Percentiles rank a stretch among this genome's conserved stretches.
phyloP scores from a whole-genome alignment of 2,797 vertebrate species.

The Chelon auratus region DNA sequence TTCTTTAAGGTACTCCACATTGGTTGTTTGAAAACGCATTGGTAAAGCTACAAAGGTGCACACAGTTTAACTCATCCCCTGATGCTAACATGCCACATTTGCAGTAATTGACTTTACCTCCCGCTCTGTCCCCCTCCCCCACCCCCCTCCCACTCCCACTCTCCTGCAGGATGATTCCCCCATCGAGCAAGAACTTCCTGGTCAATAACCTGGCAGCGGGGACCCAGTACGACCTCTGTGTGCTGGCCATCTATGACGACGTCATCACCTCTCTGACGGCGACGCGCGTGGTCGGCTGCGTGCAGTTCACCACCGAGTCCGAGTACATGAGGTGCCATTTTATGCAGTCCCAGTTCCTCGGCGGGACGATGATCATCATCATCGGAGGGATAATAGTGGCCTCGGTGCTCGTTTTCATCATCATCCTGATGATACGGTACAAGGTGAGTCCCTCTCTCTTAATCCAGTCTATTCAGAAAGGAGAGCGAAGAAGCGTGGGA shows the following conservation, averaged over 20 bases:
- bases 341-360: slow-evolving; percentile 99
- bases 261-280: slow-evolving; percentile 96
- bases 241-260: slow-evolving; percentile 97
- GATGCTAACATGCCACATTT: background rate
- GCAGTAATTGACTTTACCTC: background rate
- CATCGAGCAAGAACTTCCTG: slow-evolving; percentile 97
- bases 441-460: slow-evolving; percentile 83
- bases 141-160: background rate
- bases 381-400: slow-evolving; percentile 98
- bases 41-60: background rate
- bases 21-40: background rate
- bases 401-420: slow-evolving; percentile 97
- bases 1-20: background rate
- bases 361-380: slow-evolving; percentile 99
- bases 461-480: slow-evolving; percentile 9
- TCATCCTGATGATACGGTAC: slow-evolving; percentile 99
- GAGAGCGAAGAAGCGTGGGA: background rate
- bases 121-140: background rate
- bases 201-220: slow-evolving; percentile 97
- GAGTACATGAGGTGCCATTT: slow-evolving; percentile 98
- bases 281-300: slow-evolving; percentile 95
- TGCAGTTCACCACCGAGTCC: slow-evolving; percentile 96
- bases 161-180: slow-evolving; percentile 93
- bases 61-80: no score
- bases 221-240: slow-evolving; percentile 94